phyloP scores from a whole-genome alignment of 2,888 invertebrate genomes.

The Leptodirus hochenwartii region DNA sequence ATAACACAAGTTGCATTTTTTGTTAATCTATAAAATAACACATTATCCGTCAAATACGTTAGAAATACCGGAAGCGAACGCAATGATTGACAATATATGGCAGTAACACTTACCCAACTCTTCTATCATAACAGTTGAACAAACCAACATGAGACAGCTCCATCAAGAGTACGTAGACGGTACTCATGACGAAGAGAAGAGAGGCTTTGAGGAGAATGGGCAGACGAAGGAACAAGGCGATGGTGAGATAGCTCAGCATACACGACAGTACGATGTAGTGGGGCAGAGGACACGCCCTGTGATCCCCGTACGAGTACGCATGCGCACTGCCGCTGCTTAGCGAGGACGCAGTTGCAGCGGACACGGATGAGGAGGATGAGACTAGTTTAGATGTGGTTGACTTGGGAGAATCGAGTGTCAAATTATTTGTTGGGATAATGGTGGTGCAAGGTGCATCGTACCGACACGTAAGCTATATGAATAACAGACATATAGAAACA shows the following conservation, averaged over 20 bases:
- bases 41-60: too few species aligned
- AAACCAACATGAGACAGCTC: conserved; percentile 62
- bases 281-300: conserved; percentile 67
- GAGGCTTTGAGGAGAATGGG: conserved; percentile 69
- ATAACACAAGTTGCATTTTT: too few species aligned
- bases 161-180: conserved; percentile 63
- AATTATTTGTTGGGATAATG: conserved; percentile 32
- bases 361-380: too few species aligned
- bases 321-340: too few species aligned
- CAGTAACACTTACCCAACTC: conserved; percentile 43
- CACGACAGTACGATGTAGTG: conserved; percentile 77
- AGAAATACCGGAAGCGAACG: too few species aligned
- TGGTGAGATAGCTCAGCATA: conserved; percentile 65
- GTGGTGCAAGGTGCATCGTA: conserved; percentile 31
- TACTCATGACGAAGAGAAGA: conserved; percentile 58
- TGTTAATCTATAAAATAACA: too few species aligned
- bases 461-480: conserved; percentile 43
- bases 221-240: conserved; percentile 67
- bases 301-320: conserved; percentile 39
- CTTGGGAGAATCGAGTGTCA: conserved; percentile 28
- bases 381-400: conserved; percentile 7
- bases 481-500: conserved; percentile 9
- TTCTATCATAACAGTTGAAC: conserved; percentile 65
- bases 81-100: too few species aligned
- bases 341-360: too few species aligned